Evolutionary conservation across 2,888 invertebrate genomes (phyloP), one percentile per base, ranked within the genome.

Genomic region (Ypsolopha sequella): DNA sequence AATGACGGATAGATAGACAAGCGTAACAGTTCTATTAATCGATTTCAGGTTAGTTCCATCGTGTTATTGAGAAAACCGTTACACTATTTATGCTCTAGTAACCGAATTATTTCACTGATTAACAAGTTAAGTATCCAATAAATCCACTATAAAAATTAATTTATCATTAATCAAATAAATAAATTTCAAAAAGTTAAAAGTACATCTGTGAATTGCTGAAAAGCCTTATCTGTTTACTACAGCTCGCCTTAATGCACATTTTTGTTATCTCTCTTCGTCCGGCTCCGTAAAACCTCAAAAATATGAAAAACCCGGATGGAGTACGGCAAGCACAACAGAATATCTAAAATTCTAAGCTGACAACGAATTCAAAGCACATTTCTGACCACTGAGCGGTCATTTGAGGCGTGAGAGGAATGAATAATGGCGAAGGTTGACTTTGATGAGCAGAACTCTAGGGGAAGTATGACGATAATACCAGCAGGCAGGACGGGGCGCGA

Each of bases 401-500:
- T 59, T 38, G 47, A 36, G n/a, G 50, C 72, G 75, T 73, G 77
- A 61, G 54, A 56, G 35, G 78, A 69, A 78, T 77, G 50, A 13
- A 14, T 45, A 51, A 51, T 36, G 11, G 36, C 13, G 24, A 24
- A 50, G 45, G 41, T n/a, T 7, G n/a, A 33, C n/a, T 36, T 43
- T 50, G 50, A 51, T 35, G 51, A 46, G 36, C 9, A 11, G 10
- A 38, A 36, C 33, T 36, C 38, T 38, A 55, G 58, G 63, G 62
- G 66, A 64, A 56, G 60, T 68, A 64, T 73, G 76, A 77, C 67
- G 72, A 71, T 66, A 76, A 78, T 76, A 62, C 65, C 61, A 62
- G 54, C 61, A 55, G 61, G 65, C 74, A 70, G 60, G 56, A 57
- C 58, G 56, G 62, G 61, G 59, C 39, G 62, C 61, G 63, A 66